phyloP scores from a whole-genome alignment of 1,140 invertebrate genomes.

The Drosophila ironensis region DNA sequence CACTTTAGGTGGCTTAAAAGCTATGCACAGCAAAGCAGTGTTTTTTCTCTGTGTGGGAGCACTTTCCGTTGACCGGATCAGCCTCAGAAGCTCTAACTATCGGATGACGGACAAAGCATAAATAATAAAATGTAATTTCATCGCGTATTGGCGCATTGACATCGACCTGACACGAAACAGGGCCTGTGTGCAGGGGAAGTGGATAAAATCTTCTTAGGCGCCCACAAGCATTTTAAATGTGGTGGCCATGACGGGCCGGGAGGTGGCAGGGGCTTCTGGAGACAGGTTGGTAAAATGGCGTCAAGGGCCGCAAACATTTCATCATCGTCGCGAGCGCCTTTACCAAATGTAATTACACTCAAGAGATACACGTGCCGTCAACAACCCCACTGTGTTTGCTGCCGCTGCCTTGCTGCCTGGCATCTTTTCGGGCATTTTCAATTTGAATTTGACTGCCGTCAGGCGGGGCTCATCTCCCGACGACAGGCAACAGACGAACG shows the following conservation, averaged over 20 bases:
- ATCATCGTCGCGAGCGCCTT: conserved; percentile 53
- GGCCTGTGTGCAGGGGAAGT: neutral
- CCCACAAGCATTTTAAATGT: conserved; percentile 23
- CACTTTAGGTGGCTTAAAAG: too few species aligned
- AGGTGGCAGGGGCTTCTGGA: too few species aligned
- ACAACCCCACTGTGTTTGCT: conserved; percentile 28
- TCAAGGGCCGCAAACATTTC: conserved; percentile 53
- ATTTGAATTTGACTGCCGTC: conserved; percentile 63
- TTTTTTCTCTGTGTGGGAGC: neutral
- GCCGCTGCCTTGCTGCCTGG: conserved; percentile 1
- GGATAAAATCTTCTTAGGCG: conserved; percentile 47
- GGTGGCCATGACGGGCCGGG: neutral
- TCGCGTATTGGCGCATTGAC: conserved; percentile 64
- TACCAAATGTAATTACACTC: conserved; percentile 77
- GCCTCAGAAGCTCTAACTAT: conserved; percentile 21
- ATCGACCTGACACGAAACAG: conserved; percentile 31
- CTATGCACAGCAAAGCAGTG: too few species aligned
- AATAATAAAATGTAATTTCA: conserved; percentile 72
- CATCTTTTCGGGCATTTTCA: conserved; percentile 47
- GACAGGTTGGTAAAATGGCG: conserved; percentile 46
- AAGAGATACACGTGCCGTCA: conserved; percentile 73
- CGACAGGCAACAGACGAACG: neutral
- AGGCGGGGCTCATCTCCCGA: conserved; percentile 18
- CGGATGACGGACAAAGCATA: conserved; percentile 44
- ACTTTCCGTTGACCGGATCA: neutral